Percentiles rank a stretch among this genome's conserved stretches.
These are phyloP conservation scores for Nebria brevicollis DNA, from an alignment of 2,888 invertebrate species.

Conservation along the genomic window DNA sequence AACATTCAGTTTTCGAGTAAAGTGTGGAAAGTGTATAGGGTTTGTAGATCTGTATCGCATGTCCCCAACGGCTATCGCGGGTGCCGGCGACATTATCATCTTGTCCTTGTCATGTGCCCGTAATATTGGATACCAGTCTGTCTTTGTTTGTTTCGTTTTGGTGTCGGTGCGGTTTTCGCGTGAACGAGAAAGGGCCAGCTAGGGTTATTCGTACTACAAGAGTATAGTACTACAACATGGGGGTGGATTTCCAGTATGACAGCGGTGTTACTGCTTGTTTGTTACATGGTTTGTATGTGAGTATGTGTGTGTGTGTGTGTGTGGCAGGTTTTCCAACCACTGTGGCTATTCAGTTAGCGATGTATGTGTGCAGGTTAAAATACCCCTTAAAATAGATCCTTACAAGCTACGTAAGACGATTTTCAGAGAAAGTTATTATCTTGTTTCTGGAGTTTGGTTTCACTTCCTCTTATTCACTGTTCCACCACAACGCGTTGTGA, in stretches of 20 bases:
- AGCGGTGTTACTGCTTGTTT: conserved; percentile 8
- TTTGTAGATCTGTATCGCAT: neutral
- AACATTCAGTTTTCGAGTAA: neutral
- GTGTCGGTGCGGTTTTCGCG: conserved; percentile 18
- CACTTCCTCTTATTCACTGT: neutral
- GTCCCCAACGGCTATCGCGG: conserved; percentile 14
- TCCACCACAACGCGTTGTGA: neutral
- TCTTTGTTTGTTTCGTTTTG: neutral
- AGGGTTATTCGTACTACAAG: conserved; percentile 11
- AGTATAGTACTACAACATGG: conserved; percentile 7
- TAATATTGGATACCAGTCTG: neutral
- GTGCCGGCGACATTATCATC: neutral
- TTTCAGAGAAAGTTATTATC: neutral
- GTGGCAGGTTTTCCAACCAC: conserved; percentile 7
- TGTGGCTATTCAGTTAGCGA: conserved; percentile 13
- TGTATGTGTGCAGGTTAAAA: neutral
- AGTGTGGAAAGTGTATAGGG: neutral
- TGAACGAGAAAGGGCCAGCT: conserved; percentile 9
- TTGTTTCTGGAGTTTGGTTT: neutral
- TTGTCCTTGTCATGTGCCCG: neutral
- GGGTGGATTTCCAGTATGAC: conserved; percentile 25
- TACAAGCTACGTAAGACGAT: neutral
- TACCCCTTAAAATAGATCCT: neutral
- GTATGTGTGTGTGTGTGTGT: conserved; percentile 8
- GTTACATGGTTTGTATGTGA: neutral